A percentile compares a stretch with the other conserved stretches of the same genome.
Conservation (phyloP, 92 coral and sea anemone genomes). For the Bergia puertoricense region DNA sequence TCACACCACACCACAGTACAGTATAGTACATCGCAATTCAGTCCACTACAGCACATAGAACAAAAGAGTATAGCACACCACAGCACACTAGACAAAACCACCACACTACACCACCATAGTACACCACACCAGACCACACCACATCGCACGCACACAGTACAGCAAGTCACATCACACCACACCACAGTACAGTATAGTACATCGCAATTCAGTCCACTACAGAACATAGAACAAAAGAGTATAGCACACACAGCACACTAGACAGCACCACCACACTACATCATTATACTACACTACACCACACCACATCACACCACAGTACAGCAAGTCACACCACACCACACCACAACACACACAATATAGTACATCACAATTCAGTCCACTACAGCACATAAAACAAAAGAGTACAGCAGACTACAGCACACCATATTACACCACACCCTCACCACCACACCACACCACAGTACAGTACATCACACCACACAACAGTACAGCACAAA, state of each 20-base stretch:
- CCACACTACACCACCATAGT: too few species aligned
- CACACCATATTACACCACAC: neutral
- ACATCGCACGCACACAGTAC: neutral
- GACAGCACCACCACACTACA: too few species aligned
- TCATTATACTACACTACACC: neutral
- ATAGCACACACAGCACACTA: neutral
- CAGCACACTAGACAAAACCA: too few species aligned
- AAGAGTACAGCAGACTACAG: neutral
- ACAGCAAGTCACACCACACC: neutral
- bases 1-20: neutral
- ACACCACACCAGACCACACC: neutral
- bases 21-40: neutral
- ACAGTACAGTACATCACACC: neutral
- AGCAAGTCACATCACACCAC: neutral
- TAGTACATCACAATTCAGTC: neutral
- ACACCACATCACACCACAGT: neutral
- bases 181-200: neutral
- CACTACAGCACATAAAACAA: neutral
- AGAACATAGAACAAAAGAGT: neutral
- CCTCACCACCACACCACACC: neutral
- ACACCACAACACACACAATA: neutral
- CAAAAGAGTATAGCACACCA: neutral
- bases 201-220: neutral
- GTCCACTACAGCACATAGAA: neutral
- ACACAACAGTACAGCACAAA: too few species aligned